phyloP scores from a whole-genome alignment of 2,888 invertebrate species.

The Mesopsocus fuscifrons region DNA sequence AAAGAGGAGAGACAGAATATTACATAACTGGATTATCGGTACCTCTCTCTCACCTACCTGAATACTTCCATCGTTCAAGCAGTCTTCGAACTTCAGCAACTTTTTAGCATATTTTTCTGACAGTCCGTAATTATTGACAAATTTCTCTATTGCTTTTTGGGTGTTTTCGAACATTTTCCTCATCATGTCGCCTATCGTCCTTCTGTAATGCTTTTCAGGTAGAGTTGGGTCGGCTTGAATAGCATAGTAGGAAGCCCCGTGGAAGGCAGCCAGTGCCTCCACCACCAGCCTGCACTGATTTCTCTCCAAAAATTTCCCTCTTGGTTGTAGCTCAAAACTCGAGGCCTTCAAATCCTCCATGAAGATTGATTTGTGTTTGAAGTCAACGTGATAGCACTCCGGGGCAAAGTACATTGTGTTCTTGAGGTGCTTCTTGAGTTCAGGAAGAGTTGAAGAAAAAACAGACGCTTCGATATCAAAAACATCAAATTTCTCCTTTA shows the following conservation, averaged over 20 bases:
- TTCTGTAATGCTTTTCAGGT: background rate
- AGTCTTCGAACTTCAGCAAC: background rate
- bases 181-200: background rate
- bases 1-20: too few relatives aligned
- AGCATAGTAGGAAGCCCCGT: background rate
- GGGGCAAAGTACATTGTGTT: background rate
- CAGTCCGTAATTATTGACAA: background rate
- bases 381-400: background rate
- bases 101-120: background rate
- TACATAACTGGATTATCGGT: too few relatives aligned
- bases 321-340: background rate
- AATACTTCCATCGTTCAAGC: background rate
- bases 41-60: too few relatives aligned
- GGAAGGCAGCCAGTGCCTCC: constrained; percentile 1
- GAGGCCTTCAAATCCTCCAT: constrained; percentile 4
- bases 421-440: background rate
- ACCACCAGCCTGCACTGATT: background rate
- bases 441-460: background rate
- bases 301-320: background rate
- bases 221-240: background rate
- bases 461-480: background rate
- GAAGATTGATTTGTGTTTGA: background rate
- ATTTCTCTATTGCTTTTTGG: background rate
- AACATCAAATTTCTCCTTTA: background rate
- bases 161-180: background rate